phyloP scores from a whole-genome alignment of 1,140 invertebrate genomes.

The Diorhabda elongata region DNA sequence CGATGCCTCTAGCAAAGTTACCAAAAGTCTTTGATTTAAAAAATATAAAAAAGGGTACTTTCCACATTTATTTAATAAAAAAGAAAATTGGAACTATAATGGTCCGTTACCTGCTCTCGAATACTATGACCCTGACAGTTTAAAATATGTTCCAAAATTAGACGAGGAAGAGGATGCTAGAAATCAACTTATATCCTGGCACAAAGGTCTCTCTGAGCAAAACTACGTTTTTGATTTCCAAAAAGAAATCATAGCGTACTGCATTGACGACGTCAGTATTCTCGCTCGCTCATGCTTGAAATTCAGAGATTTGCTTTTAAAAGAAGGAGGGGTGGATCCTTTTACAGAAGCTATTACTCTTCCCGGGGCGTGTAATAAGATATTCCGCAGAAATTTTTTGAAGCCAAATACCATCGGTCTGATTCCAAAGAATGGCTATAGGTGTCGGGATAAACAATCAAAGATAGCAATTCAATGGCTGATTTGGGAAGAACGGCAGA shows the following conservation, averaged over 20 bases:
- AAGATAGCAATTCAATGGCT: slow-evolving; percentile 7
- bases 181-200: background rate
- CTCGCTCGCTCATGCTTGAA: background rate
- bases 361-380: background rate
- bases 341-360: slow-evolving; percentile 9
- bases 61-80: slow-evolving; percentile 25
- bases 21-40: slow-evolving; percentile 17
- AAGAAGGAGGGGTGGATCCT: slow-evolving; percentile 3
- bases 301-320: slow-evolving; percentile 6
- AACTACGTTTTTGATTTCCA: background rate
- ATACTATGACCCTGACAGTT: slow-evolving; percentile 19
- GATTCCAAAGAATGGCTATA: background rate
- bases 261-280: background rate
- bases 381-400: background rate
- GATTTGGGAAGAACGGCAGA: slow-evolving; percentile 5
- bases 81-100: slow-evolving; percentile 18
- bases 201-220: background rate
- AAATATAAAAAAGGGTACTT: slow-evolving; percentile 23
- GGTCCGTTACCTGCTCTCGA: slow-evolving; percentile 14
- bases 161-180: background rate
- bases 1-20: slow-evolving; percentile 16
- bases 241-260: slow-evolving; percentile 1
- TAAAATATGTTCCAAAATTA: slow-evolving; percentile 8
- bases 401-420: too few relatives aligned
- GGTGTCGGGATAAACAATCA: background rate